A percentile compares a stretch with the other conserved stretches of the same genome.
These are phyloP conservation scores for Hartigia nigra DNA, from an alignment of 2,888 invertebrate species.

Conservation along the genomic window DNA sequence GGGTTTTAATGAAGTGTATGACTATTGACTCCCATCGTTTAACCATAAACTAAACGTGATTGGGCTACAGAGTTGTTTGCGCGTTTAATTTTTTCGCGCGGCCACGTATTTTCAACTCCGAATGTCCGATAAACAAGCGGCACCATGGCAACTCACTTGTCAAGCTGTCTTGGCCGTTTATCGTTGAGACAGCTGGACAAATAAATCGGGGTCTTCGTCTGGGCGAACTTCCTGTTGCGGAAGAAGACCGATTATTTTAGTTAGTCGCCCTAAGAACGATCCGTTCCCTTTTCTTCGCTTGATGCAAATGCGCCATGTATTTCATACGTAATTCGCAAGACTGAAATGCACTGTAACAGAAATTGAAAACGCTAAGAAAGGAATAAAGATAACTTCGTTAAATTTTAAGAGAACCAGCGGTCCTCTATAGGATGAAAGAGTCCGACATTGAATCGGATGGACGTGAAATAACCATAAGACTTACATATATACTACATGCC, in stretches of 20 bases:
- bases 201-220: not conserved
- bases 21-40: not conserved
- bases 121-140: constrained; percentile 24
- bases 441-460: not conserved
- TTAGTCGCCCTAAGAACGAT: not conserved
- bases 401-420: not conserved
- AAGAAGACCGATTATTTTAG: not conserved
- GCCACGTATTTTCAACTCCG: not conserved
- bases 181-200: not conserved
- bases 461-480: not conserved
- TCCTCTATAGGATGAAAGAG: not conserved
- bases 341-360: not conserved
- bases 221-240: not conserved
- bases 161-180: constrained; percentile 8
- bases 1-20: not conserved
- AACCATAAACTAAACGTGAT: not conserved
- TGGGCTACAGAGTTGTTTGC: not conserved
- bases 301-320: not conserved
- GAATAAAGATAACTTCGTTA: not conserved
- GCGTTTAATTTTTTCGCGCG: not conserved
- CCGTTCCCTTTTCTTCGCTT: not conserved
- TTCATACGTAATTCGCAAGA: not conserved
- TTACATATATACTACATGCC: not conserved
- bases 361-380: not conserved
- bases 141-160: constrained; percentile 25